Percentiles rank a stretch among this genome's conserved stretches.
These are phyloP conservation scores for Hestina assimilis DNA, from an alignment of 1,140 invertebrate genomes.

Conservation along the genomic window DNA sequence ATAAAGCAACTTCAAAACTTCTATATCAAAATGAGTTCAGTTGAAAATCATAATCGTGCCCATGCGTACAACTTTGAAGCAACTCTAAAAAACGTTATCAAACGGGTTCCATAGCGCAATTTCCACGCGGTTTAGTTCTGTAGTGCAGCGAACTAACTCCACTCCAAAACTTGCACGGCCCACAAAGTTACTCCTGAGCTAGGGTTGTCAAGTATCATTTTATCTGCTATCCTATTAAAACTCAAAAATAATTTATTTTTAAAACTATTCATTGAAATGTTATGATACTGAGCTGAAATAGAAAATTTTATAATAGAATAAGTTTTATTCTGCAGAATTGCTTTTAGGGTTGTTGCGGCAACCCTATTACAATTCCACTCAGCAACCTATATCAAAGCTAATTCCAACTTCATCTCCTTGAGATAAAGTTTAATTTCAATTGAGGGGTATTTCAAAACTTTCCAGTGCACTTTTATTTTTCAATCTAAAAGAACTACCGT, in stretches of 20 bases:
- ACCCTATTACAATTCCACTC: slow-evolving; percentile 4
- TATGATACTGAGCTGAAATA: too few species aligned
- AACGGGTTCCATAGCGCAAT: slow-evolving; percentile 27
- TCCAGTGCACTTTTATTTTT: slow-evolving; percentile 16
- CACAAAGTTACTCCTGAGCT: not conserved
- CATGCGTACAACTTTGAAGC: not conserved
- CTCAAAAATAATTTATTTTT: too few species aligned
- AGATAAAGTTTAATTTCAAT: slow-evolving; percentile 24
- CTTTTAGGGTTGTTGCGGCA: not conserved
- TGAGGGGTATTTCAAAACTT: not conserved
- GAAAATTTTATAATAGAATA: not conserved
- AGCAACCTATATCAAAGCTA: slow-evolving; percentile 19
- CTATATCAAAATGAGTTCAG: not conserved
- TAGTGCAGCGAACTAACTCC: slow-evolving; percentile 19
- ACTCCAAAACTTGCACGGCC: slow-evolving; percentile 20
- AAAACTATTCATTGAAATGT: too few species aligned
- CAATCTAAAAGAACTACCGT: slow-evolving; percentile 13
- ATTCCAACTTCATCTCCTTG: slow-evolving; percentile 22
- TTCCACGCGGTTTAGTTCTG: slow-evolving; percentile 25
- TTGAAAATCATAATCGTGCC: not conserved
- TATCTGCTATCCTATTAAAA: not conserved
- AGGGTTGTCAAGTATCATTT: not conserved
- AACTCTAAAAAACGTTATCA: slow-evolving; percentile 25
- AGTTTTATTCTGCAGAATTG: not conserved
- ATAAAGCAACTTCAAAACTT: not conserved